Base-by-base conservation (phyloP, 2,113 vertebrate genomes). In the Cephalopterus ornatus region DNA sequence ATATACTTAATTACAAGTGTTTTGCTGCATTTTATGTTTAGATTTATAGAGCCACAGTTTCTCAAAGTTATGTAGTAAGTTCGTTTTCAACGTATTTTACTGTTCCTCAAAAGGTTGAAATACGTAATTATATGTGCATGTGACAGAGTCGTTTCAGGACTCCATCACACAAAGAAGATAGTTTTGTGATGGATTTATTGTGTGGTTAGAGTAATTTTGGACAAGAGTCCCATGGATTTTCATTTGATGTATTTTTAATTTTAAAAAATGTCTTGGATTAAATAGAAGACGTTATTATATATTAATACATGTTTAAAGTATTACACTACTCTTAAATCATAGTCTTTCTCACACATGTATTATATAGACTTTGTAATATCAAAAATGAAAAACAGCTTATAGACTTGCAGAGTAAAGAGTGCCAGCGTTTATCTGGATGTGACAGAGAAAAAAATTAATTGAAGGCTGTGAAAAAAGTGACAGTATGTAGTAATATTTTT, bases 171-270 rank as follows among this genome's bases (percentile, higher is more conserved):
- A 73, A 63, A 65, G 76, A 63, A 72, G 83, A 61, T 88, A 63
- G 52, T 72, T 95, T 79, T 52, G n/a, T 91, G 85, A 94, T 84
- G n/a, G 76, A 93, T 95, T 94, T 96, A 92, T 80, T 88, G 56
- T 61, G 72, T 81, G 53, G 41, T 63, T 90, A 77, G 50, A 95
- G 52, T 88, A 5, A 68, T 95, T 92, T 77, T 92, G 88, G 75
- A 74, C 55, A 46, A 33, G 47, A 84, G n/a, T 86, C 39, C 3
- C 39, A 24, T 1, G 17, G 75, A 63, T 86, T 94, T 96, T 93
- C 84, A 71, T 89, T 93, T 92, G 73, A 97, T 93, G 68, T 83
- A 85, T 84, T 95, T 96, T 93, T 94, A 89, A 96, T 96, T 91
- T 63, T 74, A 3, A 92, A 94, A 80, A 90, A 83, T 21, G 47